Evolutionary conservation across 2,888 invertebrate genomes (phyloP).

Genomic region (Trissolcus japonicus): DNA sequence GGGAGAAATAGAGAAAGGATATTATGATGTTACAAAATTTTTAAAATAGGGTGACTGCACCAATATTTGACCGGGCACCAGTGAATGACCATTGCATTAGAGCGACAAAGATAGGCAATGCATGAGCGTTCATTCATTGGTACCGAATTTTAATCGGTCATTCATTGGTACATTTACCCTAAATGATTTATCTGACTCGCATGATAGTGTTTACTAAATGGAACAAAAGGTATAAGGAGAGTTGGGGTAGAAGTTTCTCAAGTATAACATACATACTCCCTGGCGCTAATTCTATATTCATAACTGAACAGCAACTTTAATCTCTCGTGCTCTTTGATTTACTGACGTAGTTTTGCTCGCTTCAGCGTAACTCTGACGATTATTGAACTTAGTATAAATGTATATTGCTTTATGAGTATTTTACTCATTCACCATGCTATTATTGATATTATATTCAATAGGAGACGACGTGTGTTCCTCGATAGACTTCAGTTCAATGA

Average conservation of each 20-base stretch:
- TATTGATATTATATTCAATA: constrained; percentile 31
- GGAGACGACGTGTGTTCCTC: not conserved
- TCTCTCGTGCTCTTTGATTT: constrained; percentile 44
- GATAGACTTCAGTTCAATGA: too few relatives aligned
- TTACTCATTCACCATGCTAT: constrained; percentile 29
- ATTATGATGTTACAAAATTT: constrained; percentile 13
- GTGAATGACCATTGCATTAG: too few relatives aligned
- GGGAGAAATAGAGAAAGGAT: not conserved
- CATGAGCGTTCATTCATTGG: too few relatives aligned
- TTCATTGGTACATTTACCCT: too few relatives aligned
- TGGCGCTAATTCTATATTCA: constrained; percentile 48
- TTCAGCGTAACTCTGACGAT: constrained; percentile 34
- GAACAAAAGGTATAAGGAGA: constrained; percentile 34
- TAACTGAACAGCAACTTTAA: constrained; percentile 46
- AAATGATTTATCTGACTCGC: constrained; percentile 43
- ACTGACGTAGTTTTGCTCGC: constrained; percentile 44
- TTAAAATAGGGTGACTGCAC: too few relatives aligned
- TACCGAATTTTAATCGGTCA: too few relatives aligned
- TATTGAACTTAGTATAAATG: constrained; percentile 49
- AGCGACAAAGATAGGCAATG: too few relatives aligned
- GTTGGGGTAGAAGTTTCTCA: constrained; percentile 28
- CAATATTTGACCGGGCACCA: too few relatives aligned
- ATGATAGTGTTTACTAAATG: constrained; percentile 46
- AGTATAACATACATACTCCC: constrained; percentile 18
- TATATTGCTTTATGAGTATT: constrained; percentile 44